Evolutionary conservation across 2,113 vertebrate genomes (phyloP), one percentile per base, ranked within the genome.

Genomic region (Labrus mixtus): DNA sequence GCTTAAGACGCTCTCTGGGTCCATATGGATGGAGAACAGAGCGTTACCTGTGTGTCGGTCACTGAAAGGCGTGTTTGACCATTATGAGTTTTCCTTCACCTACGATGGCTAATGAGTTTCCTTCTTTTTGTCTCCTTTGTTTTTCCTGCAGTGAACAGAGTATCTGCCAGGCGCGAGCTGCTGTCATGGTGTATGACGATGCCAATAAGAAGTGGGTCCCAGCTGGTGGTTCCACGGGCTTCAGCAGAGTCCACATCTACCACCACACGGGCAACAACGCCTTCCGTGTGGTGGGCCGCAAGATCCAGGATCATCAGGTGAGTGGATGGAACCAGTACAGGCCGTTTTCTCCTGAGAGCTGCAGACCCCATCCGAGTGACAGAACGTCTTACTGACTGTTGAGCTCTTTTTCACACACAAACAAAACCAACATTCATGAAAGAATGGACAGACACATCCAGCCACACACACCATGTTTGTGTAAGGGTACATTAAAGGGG

Each of bases 121-220:
- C 68, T n/a, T 73, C 0, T 58, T 9, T 9, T 70, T 85, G 29
- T 84, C 39, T 76, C 22, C 8, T 41, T 11, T 7, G 6, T 72
- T 29, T 29, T 62, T 17, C 23, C n/a, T 59, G 15, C 94, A 99
- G 98, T 91, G 98, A 99, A 92, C 98, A 99, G 95, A 99, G 98
- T 87, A 99, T 99, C 95, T 99, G 98, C 94, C 98, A 99, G 95
- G 98, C 98, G 16, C 95, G 98, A 92, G 98, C 98, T 80, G 97
- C 98, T 65, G 97, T 99, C 73, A 99, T 99, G 98, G 97, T 99
- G 82, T 99, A 99, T 0, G 98, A 99, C 25, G 98, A 99, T 85
- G 95, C 96, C 95, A 99, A 99, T 85, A 99, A 99, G 95, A 99
- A 99, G 90, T 99, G 98, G 98, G 96, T 99, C 79, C 97, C 98